Percentiles rank a stretch among this genome's conserved stretches.
phyloP scores from a whole-genome alignment of 1,140 invertebrate genomes.

The Harpegnathos saltator region DNA sequence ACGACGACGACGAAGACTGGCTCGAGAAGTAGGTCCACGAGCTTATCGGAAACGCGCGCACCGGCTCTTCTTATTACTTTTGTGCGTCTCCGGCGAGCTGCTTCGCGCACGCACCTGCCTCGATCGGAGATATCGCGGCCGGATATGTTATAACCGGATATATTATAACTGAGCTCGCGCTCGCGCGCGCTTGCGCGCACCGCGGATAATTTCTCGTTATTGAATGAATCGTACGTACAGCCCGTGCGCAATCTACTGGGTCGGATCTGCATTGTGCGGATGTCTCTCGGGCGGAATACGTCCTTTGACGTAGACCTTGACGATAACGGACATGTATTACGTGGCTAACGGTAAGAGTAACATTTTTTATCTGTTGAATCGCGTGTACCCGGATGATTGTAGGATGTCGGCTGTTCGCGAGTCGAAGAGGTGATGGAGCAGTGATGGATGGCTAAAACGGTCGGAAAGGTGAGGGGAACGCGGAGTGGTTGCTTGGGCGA shows the following conservation, averaged over 20 bases:
- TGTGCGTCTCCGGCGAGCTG: background rate
- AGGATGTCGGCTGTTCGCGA: too few species aligned
- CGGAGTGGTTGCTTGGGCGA: too few species aligned
- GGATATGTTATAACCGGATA: conserved; percentile 24
- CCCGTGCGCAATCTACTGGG: background rate
- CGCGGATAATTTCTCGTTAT: conserved; percentile 25
- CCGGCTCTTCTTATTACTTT: background rate
- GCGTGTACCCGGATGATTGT: too few species aligned
- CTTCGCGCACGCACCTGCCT: background rate
- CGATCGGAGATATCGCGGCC: conserved; percentile 14
- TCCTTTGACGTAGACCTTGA: too few species aligned
- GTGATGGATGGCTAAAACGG: too few species aligned
- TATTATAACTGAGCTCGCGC: conserved; percentile 23
- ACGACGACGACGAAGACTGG: background rate
- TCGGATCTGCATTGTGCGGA: conserved; percentile 13
- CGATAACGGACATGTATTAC: too few species aligned
- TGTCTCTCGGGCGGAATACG: background rate
- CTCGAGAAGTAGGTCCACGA: conserved; percentile 27
- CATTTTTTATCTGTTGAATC: too few species aligned
- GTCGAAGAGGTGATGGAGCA: too few species aligned
- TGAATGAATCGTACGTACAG: background rate
- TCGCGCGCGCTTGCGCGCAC: too few species aligned
- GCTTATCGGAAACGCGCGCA: conserved; percentile 31
- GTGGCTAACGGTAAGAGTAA: too few species aligned
- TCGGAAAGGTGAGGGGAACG: too few species aligned